Evolutionary conservation across 2,113 vertebrate genomes (phyloP).

Genomic region (Machaerirhynchus nigripectus): DNA sequence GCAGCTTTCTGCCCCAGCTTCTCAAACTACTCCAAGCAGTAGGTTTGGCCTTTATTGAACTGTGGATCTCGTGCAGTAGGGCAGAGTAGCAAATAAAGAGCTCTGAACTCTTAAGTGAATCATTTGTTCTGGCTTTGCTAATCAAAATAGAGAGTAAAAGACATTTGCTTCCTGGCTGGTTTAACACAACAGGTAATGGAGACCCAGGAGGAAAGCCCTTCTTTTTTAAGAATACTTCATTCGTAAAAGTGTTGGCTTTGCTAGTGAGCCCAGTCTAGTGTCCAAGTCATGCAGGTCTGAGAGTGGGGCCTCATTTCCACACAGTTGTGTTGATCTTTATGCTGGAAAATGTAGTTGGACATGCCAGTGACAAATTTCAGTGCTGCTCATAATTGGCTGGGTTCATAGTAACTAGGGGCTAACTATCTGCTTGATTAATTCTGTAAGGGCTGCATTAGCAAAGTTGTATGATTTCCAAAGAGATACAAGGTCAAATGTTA

Average conservation of each 20-base stretch:
- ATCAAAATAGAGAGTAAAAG: not conserved
- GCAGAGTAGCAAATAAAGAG: not conserved
- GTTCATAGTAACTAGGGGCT: conserved; percentile 58
- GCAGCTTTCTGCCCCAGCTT: not conserved
- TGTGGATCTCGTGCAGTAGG: not conserved
- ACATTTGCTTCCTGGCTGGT: not conserved
- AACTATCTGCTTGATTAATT: conserved; percentile 79
- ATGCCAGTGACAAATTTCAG: conserved; percentile 76
- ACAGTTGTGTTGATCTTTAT: conserved; percentile 72
- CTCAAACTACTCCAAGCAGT: not conserved
- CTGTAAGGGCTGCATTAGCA: conserved; percentile 73
- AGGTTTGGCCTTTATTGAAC: not conserved
- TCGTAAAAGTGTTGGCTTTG: conserved; percentile 2
- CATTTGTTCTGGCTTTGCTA: not conserved
- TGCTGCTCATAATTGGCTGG: conserved; percentile 74
- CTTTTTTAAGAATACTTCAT: not conserved
- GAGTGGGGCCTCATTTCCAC: conserved; percentile 64
- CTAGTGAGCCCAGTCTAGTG: not conserved
- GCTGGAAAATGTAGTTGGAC: conserved; percentile 73
- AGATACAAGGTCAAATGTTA: conserved; percentile 75
- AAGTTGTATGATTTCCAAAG: conserved; percentile 77
- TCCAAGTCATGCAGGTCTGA: conserved; percentile 45
- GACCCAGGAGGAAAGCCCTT: not conserved
- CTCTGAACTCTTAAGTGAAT: not conserved
- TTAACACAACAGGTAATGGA: not conserved